Evolutionary conservation across 2,888 invertebrate species (phyloP).

Genomic region (Apotomis betuletana): DNA sequence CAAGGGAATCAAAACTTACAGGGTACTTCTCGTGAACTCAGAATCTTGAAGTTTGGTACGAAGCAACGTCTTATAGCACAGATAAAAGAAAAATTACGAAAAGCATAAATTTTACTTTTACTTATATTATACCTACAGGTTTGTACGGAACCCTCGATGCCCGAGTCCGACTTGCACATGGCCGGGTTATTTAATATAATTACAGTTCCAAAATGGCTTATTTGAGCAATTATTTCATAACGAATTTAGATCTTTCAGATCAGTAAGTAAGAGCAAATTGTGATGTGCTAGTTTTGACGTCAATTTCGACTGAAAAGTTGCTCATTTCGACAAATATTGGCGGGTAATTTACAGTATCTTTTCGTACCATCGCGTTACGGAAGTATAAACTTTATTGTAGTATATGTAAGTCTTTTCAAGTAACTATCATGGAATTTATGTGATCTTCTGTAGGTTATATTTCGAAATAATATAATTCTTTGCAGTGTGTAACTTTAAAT

Average conservation of each 20-base stretch:
- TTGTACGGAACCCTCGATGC: too few relatives aligned
- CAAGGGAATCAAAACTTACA: too few relatives aligned
- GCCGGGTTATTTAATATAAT: too few relatives aligned
- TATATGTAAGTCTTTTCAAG: not conserved
- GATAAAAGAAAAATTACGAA: too few relatives aligned
- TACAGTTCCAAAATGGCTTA: not conserved
- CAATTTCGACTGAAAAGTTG: slow-evolving; percentile 19
- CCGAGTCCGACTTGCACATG: too few relatives aligned
- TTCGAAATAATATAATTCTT: slow-evolving; percentile 1
- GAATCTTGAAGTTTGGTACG: too few relatives aligned
- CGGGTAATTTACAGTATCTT: not conserved
- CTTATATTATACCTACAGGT: too few relatives aligned
- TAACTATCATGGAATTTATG: not conserved
- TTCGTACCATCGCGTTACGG: not conserved
- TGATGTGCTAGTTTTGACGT: not conserved
- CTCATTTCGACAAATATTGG: slow-evolving; percentile 11
- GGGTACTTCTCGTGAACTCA: too few relatives aligned
- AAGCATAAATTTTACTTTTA: too few relatives aligned
- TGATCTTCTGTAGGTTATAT: not conserved
- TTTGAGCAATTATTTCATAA: not conserved
- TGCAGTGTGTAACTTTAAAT: slow-evolving; percentile 37
- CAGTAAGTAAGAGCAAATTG: not conserved
- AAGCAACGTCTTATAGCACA: too few relatives aligned
- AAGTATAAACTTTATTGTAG: not conserved
- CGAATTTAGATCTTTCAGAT: not conserved